These are phyloP conservation scores for Apogon talboti DNA, from an alignment of 2,797 vertebrate species.

Conservation along the genomic window DNA sequence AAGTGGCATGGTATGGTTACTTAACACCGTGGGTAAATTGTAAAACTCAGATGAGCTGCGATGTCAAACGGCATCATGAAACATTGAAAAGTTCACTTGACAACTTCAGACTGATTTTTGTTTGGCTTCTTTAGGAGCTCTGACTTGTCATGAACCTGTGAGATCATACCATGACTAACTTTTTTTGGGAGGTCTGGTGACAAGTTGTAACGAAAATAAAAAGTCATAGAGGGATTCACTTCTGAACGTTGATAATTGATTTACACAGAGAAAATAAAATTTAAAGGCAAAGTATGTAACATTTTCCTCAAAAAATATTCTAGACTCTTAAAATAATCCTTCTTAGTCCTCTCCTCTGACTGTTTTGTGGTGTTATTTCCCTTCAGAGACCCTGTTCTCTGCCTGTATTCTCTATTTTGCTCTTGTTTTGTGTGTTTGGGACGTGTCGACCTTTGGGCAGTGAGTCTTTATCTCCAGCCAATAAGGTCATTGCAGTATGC, in stretches of 20 bases:
- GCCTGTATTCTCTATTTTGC: too few relatives aligned
- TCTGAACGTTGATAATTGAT: neutral
- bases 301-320: too few relatives aligned
- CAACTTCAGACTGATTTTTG: slow-evolving; percentile 14
- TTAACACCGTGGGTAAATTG: slow-evolving; percentile 33
- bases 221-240: neutral
- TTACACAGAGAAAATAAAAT: neutral
- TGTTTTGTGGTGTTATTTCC: too few relatives aligned
- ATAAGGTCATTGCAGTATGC: too few relatives aligned
- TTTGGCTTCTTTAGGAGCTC: slow-evolving; percentile 10
- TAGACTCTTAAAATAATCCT: too few relatives aligned
- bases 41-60: slow-evolving; percentile 19
- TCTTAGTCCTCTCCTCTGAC: too few relatives aligned
- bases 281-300: too few relatives aligned
- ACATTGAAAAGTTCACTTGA: slow-evolving; percentile 26
- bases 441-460: too few relatives aligned
- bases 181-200: slow-evolving; percentile 21
- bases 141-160: slow-evolving; percentile 18
- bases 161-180: slow-evolving; percentile 40
- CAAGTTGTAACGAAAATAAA: slow-evolving; percentile 9
- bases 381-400: too few relatives aligned
- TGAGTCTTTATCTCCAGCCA: too few relatives aligned
- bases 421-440: too few relatives aligned
- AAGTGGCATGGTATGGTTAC: slow-evolving; percentile 28
- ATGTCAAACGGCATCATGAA: slow-evolving; percentile 22